A percentile compares a stretch with the other conserved stretches of the same genome.
These are phyloP conservation scores for Drosophila santomea DNA, from an alignment of 1,140 invertebrate genomes.

Conservation along the genomic window DNA sequence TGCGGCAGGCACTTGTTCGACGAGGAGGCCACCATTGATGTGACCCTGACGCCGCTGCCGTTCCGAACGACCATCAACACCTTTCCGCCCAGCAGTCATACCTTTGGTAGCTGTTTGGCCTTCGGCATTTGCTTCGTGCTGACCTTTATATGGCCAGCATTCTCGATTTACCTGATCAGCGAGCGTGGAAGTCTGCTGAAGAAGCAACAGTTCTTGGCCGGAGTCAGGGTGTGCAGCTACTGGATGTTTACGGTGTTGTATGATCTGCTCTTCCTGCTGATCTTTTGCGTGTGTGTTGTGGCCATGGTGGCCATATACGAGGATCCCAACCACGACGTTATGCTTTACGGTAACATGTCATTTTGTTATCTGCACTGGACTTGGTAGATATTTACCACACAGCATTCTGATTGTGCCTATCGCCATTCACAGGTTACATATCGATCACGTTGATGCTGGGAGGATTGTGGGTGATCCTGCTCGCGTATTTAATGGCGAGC, in stretches of 20 bases:
- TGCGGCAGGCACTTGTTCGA: constrained; percentile 30
- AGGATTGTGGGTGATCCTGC: constrained; percentile 11
- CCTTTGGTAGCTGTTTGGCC: constrained; percentile 37
- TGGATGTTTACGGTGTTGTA: background rate
- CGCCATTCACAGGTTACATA: constrained; percentile 18
- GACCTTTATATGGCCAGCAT: constrained; percentile 24
- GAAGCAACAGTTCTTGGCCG: constrained; percentile 54
- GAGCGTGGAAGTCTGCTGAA: constrained; percentile 30
- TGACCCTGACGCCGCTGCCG: constrained; percentile 34
- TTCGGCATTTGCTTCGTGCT: constrained; percentile 34
- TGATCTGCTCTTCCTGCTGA: background rate
- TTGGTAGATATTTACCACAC: no score
- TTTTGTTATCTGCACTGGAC: background rate
- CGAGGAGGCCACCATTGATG: constrained; percentile 58
- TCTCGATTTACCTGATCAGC: constrained; percentile 11
- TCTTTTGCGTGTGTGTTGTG: background rate
- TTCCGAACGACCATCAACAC: constrained; percentile 35
- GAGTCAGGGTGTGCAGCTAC: constrained; percentile 14
- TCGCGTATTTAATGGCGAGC: constrained; percentile 27
- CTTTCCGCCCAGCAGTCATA: constrained; percentile 17
- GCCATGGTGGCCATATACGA: constrained; percentile 11
- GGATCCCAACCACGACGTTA: constrained; percentile 8
- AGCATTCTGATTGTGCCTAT: background rate
- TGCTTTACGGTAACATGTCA: background rate
- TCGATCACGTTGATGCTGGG: constrained; percentile 6